Conservation (phyloP, 2,888 invertebrate genomes). For the Osmoderma eremita region DNA sequence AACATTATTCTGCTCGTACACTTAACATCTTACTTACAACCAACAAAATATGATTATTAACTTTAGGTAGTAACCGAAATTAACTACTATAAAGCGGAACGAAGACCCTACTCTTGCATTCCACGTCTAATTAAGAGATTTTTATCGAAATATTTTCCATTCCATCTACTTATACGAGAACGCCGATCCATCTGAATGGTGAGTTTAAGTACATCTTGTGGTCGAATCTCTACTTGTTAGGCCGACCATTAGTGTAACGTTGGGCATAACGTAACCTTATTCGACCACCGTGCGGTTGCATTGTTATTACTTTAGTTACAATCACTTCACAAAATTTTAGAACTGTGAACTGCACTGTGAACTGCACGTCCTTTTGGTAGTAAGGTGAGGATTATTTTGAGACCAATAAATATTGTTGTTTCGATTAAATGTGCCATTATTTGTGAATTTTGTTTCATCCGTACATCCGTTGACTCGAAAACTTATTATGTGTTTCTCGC, state of each 20-base stretch:
- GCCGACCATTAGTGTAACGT: slow-evolving; percentile 24
- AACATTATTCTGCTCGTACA: too few relatives aligned
- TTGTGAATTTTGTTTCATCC: too few relatives aligned
- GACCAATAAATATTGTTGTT: too few relatives aligned
- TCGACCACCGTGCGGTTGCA: slow-evolving; percentile 1
- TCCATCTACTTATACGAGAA: slow-evolving; percentile 17
- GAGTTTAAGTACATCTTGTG: slow-evolving; percentile 11
- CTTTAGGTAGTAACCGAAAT: neutral
- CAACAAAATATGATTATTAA: slow-evolving; percentile 20
- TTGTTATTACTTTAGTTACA: slow-evolving; percentile 27
- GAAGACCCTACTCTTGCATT: slow-evolving; percentile 22
- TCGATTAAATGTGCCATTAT: too few relatives aligned
- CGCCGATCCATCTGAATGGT: slow-evolving; percentile 1
- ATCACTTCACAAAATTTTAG: slow-evolving; percentile 10
- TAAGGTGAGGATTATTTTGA: too few relatives aligned
- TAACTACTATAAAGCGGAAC: slow-evolving; percentile 14
- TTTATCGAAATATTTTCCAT: slow-evolving; percentile 31
- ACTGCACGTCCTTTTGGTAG: too few relatives aligned
- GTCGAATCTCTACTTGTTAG: slow-evolving; percentile 27
- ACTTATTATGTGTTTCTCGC: too few relatives aligned
- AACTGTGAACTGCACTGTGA: neutral
- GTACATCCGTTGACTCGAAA: too few relatives aligned
- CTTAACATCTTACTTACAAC: slow-evolving; percentile 8
- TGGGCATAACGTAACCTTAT: slow-evolving; percentile 14
- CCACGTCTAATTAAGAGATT: slow-evolving; percentile 33